phyloP scores from a whole-genome alignment of 2,888 invertebrate genomes.

The Clistopyga incitator region DNA sequence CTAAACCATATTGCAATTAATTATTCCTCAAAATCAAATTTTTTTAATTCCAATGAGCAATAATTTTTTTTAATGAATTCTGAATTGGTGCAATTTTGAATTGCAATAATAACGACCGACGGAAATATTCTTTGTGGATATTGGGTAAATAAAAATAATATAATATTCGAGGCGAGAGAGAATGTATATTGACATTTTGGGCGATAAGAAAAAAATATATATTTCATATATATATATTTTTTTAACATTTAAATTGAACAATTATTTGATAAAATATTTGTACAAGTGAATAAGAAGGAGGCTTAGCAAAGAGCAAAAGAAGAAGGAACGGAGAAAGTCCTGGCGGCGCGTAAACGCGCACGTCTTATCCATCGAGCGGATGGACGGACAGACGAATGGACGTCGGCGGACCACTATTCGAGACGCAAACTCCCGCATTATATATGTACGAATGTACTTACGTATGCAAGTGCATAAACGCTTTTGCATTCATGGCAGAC shows the following conservation, averaged over 20 bases:
- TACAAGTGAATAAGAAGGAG: not conserved
- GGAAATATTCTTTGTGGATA: no score
- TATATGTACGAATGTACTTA: conserved; percentile 55
- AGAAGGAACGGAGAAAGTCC: conserved; percentile 14
- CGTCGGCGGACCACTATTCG: conserved; percentile 37
- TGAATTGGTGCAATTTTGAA: no score
- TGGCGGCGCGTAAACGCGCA: conserved; percentile 35
- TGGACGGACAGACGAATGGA: conserved; percentile 26
- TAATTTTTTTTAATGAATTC: no score
- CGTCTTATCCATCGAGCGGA: conserved; percentile 2
- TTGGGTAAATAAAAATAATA: no score
- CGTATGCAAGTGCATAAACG: conserved; percentile 67
- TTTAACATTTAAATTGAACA: not conserved
- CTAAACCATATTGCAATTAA: no score
- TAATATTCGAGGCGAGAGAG: no score
- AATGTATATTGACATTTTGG: no score
- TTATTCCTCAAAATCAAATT: no score
- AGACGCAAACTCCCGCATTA: conserved; percentile 40
- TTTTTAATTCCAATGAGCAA: no score
- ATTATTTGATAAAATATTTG: not conserved
- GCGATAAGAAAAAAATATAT: no score
- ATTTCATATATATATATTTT: not conserved
- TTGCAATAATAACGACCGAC: no score
- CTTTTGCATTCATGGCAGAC: conserved; percentile 56
- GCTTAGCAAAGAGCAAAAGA: conserved; percentile 9